Conservation (phyloP, 2,888 invertebrate species). For the Caenorhabditis parvicauda region DNA sequence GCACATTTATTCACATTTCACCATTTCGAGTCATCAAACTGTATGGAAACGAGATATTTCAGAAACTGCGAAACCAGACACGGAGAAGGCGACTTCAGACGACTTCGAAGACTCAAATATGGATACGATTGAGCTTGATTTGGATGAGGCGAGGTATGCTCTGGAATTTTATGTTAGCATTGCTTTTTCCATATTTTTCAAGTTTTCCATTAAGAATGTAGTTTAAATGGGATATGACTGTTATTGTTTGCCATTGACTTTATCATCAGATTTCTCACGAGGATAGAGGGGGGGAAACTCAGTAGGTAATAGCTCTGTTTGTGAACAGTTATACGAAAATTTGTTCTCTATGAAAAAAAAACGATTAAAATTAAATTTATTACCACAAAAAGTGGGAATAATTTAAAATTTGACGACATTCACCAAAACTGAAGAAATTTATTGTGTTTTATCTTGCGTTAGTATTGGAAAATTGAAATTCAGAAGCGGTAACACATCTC, state of each 20-base stretch:
- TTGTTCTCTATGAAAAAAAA: not conserved
- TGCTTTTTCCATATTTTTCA: no score
- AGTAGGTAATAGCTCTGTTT: no score
- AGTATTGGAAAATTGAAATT: not conserved
- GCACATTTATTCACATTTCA: slow-evolving; percentile 1
- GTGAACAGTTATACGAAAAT: no score
- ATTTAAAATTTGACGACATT: not conserved
- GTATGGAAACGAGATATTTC: slow-evolving; percentile 1
- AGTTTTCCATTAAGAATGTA: not conserved
- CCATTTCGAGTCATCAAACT: not conserved
- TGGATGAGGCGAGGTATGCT: slow-evolving; percentile 22
- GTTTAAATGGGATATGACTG: not conserved
- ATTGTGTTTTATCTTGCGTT: no score
- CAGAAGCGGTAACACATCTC: slow-evolving; percentile 12
- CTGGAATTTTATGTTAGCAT: no score
- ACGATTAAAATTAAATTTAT: not conserved
- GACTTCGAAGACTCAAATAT: slow-evolving; percentile 21
- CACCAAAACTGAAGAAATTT: not conserved
- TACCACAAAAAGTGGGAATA: no score
- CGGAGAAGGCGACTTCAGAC: slow-evolving; percentile 8
- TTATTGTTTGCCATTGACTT: no score
- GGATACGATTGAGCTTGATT: slow-evolving; percentile 27
- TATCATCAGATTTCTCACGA: no score
- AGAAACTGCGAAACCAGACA: slow-evolving; percentile 7
- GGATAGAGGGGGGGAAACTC: no score